Evolutionary conservation across 53 echinoderm and acorn worm species (phyloP).

Genomic region (Astropecten irregularis): DNA sequence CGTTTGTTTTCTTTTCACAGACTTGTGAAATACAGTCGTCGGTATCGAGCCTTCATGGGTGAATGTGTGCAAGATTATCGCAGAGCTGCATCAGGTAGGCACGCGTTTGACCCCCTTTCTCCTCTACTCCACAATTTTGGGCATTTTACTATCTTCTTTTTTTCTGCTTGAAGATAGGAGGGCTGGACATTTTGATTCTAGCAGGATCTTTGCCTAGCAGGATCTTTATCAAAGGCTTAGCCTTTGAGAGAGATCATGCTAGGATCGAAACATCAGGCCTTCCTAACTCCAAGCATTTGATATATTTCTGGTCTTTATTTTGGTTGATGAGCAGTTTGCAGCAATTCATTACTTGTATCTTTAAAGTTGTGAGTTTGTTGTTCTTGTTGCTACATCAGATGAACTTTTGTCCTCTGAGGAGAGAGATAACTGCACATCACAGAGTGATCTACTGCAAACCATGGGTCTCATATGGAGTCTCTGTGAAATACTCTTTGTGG

Average conservation of each 20-base stretch:
- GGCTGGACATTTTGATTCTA: not conserved
- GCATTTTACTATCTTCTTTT: not conserved
- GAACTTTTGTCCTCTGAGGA: conserved; percentile 22
- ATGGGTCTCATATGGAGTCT: conserved; percentile 93
- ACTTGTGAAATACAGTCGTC: conserved; percentile 91
- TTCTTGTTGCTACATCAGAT: too few species aligned
- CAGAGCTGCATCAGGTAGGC: conserved; percentile 74
- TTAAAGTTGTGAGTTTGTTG: too few species aligned
- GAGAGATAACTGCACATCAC: conserved; percentile 50
- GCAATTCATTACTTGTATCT: too few species aligned
- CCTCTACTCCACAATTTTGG: too few species aligned
- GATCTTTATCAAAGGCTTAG: too few species aligned
- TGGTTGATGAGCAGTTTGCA: too few species aligned
- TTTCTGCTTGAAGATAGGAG: not conserved
- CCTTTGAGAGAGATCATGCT: too few species aligned
- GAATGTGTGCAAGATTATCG: conserved; percentile 89
- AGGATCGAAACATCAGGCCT: too few species aligned
- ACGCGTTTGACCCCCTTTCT: too few species aligned
- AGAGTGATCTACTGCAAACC: conserved; percentile 82
- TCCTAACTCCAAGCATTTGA: too few species aligned
- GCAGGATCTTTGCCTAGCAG: too few species aligned
- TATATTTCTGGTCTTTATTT: too few species aligned
- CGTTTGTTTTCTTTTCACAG: conserved; percentile 37
- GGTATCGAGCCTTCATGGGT: conserved; percentile 82
- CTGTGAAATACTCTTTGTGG: conserved; percentile 96